phyloP scores from a whole-genome alignment of 2,888 invertebrate genomes.

The Apamea sordens region DNA sequence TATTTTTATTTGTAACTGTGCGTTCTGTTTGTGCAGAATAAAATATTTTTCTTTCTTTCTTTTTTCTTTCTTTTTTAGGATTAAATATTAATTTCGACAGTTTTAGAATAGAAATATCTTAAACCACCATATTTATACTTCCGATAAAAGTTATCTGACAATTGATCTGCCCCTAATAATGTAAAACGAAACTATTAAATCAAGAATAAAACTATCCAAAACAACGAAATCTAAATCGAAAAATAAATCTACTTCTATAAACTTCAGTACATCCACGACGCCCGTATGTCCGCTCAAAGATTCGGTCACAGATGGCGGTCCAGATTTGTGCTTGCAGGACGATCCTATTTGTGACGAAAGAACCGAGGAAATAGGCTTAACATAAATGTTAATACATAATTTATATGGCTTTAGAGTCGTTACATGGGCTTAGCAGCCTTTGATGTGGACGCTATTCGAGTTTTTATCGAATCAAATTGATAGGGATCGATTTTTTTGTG shows the following conservation, averaged over 20 bases:
- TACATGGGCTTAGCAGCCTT: conserved; percentile 48
- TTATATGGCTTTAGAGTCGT: conserved; percentile 52
- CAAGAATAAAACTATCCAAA: background rate
- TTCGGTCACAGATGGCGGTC: conserved; percentile 86
- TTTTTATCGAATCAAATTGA: conserved; percentile 53
- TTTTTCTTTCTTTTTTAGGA: too few relatives aligned
- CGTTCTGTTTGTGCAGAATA: too few relatives aligned
- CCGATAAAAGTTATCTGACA: too few relatives aligned
- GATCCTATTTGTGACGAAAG: conserved; percentile 86
- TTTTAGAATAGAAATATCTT: too few relatives aligned
- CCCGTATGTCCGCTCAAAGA: conserved; percentile 78
- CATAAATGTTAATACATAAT: conserved; percentile 71
- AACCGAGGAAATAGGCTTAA: conserved; percentile 81
- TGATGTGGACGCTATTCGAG: conserved; percentile 55
- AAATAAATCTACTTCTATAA: background rate
- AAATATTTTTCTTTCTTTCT: too few relatives aligned
- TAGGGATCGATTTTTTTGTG: conserved; percentile 35
- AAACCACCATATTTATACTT: too few relatives aligned
- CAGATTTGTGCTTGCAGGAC: conserved; percentile 83
- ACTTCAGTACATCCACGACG: conserved; percentile 1
- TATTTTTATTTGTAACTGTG: too few relatives aligned
- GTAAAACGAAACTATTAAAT: too few relatives aligned
- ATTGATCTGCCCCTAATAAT: too few relatives aligned
- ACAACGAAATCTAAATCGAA: background rate
- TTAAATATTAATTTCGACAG: too few relatives aligned